Evolutionary conservation across 2,888 invertebrate genomes (phyloP).

Genomic region (Boloria euphrosyne): DNA sequence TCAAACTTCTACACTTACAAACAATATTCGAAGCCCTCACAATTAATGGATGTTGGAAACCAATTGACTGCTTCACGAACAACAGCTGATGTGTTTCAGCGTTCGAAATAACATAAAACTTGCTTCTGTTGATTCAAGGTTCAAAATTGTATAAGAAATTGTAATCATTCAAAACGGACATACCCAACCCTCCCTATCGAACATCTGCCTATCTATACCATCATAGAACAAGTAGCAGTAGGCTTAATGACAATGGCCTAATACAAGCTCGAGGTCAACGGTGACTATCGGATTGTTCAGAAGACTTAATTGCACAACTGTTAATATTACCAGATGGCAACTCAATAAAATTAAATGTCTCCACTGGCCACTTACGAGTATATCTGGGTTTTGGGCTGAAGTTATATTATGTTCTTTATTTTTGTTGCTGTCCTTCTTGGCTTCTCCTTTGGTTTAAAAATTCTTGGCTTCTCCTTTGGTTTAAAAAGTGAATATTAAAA

Average conservation of each 20-base stretch:
- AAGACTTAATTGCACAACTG: constrained; percentile 67
- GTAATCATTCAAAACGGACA: constrained; percentile 49
- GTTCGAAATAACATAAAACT: constrained; percentile 51
- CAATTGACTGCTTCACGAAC: constrained; percentile 51
- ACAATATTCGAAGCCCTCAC: constrained; percentile 57
- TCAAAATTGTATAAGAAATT: constrained; percentile 46
- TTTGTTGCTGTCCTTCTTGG: neutral
- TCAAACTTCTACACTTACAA: constrained; percentile 49
- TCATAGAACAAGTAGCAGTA: constrained; percentile 60
- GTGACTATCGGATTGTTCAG: constrained; percentile 69
- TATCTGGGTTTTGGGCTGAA: neutral
- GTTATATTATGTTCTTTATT: neutral
- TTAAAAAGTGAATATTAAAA: too few species aligned
- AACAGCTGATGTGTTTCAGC: constrained; percentile 46
- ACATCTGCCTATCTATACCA: constrained; percentile 60
- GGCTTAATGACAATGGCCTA: constrained; percentile 73
- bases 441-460: too few species aligned
- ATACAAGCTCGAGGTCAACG: constrained; percentile 73
- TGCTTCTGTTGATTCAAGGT: constrained; percentile 46
- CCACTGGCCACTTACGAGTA: neutral
- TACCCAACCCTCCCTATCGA: constrained; percentile 66
- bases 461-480: too few species aligned
- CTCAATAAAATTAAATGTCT: constrained; percentile 9
- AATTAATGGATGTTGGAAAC: constrained; percentile 64
- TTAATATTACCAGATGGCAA: constrained; percentile 29